These are phyloP conservation scores for Eunapius fragilis DNA, from an alignment of 37 sponge, comb jelly and placozoan genomes.

Conservation along the genomic window DNA sequence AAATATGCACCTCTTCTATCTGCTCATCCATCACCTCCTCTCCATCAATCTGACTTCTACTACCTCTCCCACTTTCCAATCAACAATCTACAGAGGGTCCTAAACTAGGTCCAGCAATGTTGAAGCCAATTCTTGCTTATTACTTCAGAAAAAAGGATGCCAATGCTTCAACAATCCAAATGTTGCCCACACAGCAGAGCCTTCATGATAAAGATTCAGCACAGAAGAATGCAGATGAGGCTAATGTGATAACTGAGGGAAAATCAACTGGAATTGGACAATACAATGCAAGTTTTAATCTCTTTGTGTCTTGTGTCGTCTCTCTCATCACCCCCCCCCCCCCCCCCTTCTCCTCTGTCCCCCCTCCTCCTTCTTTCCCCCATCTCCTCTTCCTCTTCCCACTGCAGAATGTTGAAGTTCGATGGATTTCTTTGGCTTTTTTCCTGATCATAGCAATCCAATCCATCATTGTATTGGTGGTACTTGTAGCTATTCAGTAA, in stretches of 20 bases:
- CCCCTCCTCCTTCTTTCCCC: not conserved
- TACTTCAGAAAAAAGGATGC: not conserved
- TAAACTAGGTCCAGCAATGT: not conserved
- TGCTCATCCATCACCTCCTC: not conserved
- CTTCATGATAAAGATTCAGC: not conserved
- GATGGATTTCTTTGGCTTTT: not conserved
- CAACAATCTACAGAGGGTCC: not conserved
- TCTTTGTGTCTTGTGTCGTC: too few species aligned
- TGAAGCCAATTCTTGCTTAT: not conserved
- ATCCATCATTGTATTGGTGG: not conserved
- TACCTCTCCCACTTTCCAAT: not conserved
- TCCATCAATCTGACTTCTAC: not conserved
- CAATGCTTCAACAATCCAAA: not conserved
- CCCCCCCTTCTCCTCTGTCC: not conserved
- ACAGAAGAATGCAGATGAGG: not conserved
- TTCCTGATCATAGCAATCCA: not conserved
- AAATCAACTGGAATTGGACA: not conserved
- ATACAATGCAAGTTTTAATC: not conserved
- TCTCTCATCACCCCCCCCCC: not conserved
- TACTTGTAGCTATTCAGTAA: not conserved
- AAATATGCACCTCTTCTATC: too few species aligned
- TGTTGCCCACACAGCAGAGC: not conserved
- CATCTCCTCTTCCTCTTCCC: not conserved
- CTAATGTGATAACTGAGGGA: not conserved
- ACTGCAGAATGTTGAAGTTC: not conserved